Base-by-base conservation (phyloP, 2,113 vertebrate species). In the Anarrhichthys ocellatus region DNA sequence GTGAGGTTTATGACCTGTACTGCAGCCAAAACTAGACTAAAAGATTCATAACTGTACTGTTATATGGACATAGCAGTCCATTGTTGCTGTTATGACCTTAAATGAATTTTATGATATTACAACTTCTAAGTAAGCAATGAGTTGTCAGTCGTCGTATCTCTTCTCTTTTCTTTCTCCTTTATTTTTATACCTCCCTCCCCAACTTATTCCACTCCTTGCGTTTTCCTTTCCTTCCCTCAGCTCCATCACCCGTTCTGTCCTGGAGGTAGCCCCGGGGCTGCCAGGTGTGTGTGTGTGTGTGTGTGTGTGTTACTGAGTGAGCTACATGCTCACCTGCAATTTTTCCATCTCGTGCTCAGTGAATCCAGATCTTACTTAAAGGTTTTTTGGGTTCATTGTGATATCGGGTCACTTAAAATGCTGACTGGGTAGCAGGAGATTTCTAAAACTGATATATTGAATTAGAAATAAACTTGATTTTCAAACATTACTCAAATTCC, bases 251-350 rank as follows among this genome's bases (percentile, higher is more conserved):
- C 56, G 1, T 61, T 92, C 82, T 91, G 82, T 91, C 92, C 91
- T 87, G 76, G 82, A 86, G 89, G 82, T 80, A 87, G 93, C 92
- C 91, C 61, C 38, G 66, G 89, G 90, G 87, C 83, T 91, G 83
- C 77, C 82, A 82, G 77, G 82, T 91, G 87, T 90, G 85, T 81
- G 85, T 62, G 40, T 81, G 70, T 71, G 63, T 81, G 42, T 74
- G 46, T 65, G 82, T 91, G 87, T 90, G 85, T 81, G 85, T 73
- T 87, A 13, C 52, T 56, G 65, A 77, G 67, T 54, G 62, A 59
- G 64, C 34, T 52, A 42, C 34, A 22, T 42, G 56, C 66, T 76
- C 76, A 78, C 76, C 46, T 32, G 52, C 22, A 70, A 63, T 78
- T 80, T 84, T 61, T 79, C 86, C 62, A 79, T 67, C 65, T 20